A percentile compares a stretch with the other conserved stretches of the same genome.
phyloP scores from a whole-genome alignment of 2,113 vertebrate species.

The Campylorhamphus procurvoides region DNA sequence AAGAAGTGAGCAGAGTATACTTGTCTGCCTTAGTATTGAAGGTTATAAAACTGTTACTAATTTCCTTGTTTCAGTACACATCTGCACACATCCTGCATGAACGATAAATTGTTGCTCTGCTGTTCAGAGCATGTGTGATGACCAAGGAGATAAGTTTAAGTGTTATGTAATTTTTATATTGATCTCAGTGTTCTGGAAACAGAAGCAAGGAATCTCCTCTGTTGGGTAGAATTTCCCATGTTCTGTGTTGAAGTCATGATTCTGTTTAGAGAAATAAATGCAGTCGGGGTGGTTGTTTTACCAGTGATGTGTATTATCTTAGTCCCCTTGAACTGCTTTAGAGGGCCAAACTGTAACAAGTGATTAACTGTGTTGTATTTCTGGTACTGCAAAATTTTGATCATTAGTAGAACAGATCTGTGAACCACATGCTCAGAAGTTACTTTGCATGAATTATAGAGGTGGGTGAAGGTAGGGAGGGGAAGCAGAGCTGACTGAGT shows the following conservation, averaged over 20 bases:
- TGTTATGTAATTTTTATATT: not conserved
- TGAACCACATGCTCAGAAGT: not conserved
- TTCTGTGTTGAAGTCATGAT: not conserved
- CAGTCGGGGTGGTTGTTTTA: not conserved
- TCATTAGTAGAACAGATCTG: not conserved
- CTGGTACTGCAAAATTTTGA: not conserved
- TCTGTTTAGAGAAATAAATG: not conserved
- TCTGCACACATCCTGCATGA: not conserved
- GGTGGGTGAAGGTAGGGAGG: not conserved
- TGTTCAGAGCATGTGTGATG: not conserved
- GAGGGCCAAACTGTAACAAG: not conserved
- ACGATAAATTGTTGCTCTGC: not conserved
- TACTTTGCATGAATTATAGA: not conserved
- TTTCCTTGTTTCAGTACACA: not conserved
- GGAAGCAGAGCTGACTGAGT: not conserved
- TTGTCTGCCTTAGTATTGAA: not conserved
- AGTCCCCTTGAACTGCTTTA: not conserved
- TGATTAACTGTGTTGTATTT: not conserved
- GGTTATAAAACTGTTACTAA: not conserved
- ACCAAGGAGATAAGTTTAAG: not conserved
- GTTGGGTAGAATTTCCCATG: not conserved
- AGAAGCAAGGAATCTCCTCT: not conserved
- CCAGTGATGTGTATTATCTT: not conserved
- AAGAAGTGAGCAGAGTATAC: not conserved
- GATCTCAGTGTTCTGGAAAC: not conserved